A percentile compares a stretch with the other conserved stretches of the same genome.
Evolutionary conservation across 2,888 invertebrate species (phyloP).

Genomic region (Doris montereyensis): DNA sequence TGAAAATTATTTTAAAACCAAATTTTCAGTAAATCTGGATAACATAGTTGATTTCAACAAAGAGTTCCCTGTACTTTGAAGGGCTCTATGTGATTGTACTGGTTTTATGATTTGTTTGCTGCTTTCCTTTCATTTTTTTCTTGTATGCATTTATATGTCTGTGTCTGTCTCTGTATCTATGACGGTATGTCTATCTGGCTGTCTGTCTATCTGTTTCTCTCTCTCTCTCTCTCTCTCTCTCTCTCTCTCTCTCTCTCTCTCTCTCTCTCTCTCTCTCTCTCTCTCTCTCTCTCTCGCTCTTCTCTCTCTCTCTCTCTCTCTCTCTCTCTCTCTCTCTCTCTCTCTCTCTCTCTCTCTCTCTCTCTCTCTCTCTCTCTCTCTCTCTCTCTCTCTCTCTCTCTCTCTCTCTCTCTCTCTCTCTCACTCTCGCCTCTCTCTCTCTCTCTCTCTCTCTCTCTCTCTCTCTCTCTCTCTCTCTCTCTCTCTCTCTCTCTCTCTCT

Average conservation of each 20-base stretch:
- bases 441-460: background rate
- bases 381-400: background rate
- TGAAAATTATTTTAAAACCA: background rate
- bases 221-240: background rate
- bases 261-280: background rate
- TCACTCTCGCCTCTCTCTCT: background rate
- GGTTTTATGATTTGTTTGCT: background rate
- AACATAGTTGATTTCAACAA: background rate
- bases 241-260: background rate
- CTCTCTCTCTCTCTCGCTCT: too few relatives aligned
- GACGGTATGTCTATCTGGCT: background rate
- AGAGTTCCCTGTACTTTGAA: background rate
- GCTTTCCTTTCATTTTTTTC: background rate
- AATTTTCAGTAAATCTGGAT: background rate
- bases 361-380: background rate
- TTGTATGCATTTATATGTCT: background rate
- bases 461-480: too few relatives aligned
- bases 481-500: too few relatives aligned
- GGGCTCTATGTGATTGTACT: background rate
- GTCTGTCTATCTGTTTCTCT: too few relatives aligned
- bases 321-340: background rate
- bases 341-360: background rate
- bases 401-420: background rate
- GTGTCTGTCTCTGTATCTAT: background rate
- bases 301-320: background rate